Conservation (phyloP, 1,140 invertebrate genomes). For the roundworm (Caenorhabditis elegans) region WBcel235 BX284603.4:3749001-3749500, state of each 20-base stretch:
- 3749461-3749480: constrained; percentile 63
- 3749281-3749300: constrained; percentile 75
- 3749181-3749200: too few relatives aligned
- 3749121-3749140: too few relatives aligned
- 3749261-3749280: too few relatives aligned
- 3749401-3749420: constrained; percentile 67
- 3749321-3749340: constrained; percentile 74
- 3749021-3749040: too few relatives aligned
- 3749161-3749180: too few relatives aligned
- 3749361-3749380: constrained; percentile 70
- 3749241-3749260: too few relatives aligned
- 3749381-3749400: constrained; percentile 68
- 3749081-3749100: too few relatives aligned
- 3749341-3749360: constrained; percentile 74
- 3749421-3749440: constrained; percentile 70
- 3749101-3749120: background rate
- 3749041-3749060: too few relatives aligned
- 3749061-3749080: too few relatives aligned
- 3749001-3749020: too few relatives aligned
- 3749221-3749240: too few relatives aligned
- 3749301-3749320: constrained; percentile 73
- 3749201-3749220: too few relatives aligned
- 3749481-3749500: constrained; percentile 63
- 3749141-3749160: background rate
- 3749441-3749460: constrained; percentile 65